A percentile compares a stretch with the other conserved stretches of the same genome.
These are phyloP conservation scores for Bacillus rossius DNA, from an alignment of 1,140 invertebrate genomes.

Conservation along the genomic window DNA sequence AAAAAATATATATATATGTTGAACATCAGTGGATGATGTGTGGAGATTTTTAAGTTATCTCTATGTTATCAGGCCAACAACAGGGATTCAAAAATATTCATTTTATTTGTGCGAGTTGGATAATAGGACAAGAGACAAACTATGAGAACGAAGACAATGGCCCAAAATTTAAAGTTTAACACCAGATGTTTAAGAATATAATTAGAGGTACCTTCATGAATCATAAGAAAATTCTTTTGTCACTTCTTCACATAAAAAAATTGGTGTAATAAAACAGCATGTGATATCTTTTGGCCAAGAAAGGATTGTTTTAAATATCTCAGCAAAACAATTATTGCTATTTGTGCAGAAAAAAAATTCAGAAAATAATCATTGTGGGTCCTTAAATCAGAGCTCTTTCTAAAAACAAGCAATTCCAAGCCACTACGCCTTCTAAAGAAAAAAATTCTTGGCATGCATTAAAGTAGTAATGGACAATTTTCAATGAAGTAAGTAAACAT, in stretches of 20 bases:
- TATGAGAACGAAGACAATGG: too few relatives aligned
- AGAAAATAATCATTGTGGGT: neutral
- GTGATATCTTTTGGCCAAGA: neutral
- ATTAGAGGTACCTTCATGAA: neutral
- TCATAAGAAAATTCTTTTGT: neutral
- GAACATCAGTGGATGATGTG: too few relatives aligned
- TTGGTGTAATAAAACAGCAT: neutral
- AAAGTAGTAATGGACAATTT: neutral
- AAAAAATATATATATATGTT: too few relatives aligned
- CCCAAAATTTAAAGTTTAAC: too few relatives aligned
- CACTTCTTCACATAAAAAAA: neutral
- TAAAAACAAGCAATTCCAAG: neutral
- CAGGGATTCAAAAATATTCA: too few relatives aligned
- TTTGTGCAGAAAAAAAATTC: neutral
- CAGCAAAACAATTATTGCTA: too few relatives aligned
- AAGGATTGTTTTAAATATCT: slow-evolving; percentile 1
- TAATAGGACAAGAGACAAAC: too few relatives aligned
- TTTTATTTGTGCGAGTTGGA: too few relatives aligned
- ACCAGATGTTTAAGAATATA: neutral
- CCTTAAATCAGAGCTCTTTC: too few relatives aligned
- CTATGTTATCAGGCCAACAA: too few relatives aligned
- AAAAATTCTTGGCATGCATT: neutral
- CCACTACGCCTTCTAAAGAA: neutral
- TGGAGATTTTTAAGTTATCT: too few relatives aligned
- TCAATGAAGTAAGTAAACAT: neutral